These are phyloP conservation scores for Trogon melanurus DNA, from an alignment of 2,113 vertebrate genomes.

Conservation along the genomic window DNA sequence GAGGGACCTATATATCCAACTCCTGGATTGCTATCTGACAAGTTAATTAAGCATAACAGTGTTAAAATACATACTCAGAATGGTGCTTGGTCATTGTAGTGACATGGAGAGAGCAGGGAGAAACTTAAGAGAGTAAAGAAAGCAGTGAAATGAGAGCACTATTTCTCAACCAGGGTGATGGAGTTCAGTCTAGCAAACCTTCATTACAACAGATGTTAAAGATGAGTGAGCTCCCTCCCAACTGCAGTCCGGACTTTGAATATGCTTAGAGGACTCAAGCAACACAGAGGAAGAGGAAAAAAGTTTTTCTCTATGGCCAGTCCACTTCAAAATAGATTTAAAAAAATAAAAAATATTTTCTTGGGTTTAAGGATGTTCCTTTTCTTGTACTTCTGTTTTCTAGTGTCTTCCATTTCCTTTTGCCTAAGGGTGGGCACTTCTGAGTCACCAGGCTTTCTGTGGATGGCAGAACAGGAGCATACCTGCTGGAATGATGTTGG, in stretches of 20 bases:
- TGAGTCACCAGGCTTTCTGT: not conserved
- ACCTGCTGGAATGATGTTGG: not conserved
- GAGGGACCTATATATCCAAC: not conserved
- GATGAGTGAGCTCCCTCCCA: not conserved
- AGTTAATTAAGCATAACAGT: constrained; percentile 3
- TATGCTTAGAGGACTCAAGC: not conserved
- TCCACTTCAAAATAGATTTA: not conserved
- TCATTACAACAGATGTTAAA: not conserved
- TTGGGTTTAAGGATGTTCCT: not conserved
- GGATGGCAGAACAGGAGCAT: not conserved
- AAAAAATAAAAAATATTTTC: not conserved
- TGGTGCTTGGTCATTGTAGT: not conserved
- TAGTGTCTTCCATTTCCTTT: not conserved
- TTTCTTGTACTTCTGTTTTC: not conserved
- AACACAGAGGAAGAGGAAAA: not conserved
- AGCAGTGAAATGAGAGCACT: not conserved
- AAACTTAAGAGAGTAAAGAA: not conserved
- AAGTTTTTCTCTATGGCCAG: not conserved
- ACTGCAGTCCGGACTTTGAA: not conserved
- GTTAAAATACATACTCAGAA: not conserved
- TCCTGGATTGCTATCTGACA: constrained; percentile 15
- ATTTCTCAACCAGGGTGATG: not conserved
- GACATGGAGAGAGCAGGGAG: not conserved
- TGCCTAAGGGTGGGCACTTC: not conserved
- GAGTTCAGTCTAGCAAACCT: not conserved